Conservation (phyloP, 2,888 invertebrate species). For the Sarcophaga subvicina region DNA sequence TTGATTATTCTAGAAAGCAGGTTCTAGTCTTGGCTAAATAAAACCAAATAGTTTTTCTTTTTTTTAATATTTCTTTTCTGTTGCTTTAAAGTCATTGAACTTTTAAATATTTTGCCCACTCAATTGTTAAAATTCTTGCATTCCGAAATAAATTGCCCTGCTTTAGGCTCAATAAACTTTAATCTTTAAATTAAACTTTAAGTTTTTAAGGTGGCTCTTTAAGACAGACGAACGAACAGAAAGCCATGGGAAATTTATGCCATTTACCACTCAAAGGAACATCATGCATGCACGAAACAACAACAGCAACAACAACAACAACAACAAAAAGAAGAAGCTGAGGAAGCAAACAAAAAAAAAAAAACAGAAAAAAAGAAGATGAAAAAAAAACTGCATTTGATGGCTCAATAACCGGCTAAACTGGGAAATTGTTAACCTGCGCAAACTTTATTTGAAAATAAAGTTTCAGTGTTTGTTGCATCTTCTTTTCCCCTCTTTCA, state of each 20-base stretch:
- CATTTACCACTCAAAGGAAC: constrained; percentile 47
- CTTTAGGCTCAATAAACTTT: constrained; percentile 48
- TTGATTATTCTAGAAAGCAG: too few species aligned
- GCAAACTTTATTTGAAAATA: constrained; percentile 26
- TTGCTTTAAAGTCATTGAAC: neutral
- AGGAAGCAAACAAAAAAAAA: too few species aligned
- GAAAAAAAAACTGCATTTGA: constrained; percentile 41
- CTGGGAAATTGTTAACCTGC: constrained; percentile 1
- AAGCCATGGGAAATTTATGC: constrained; percentile 53
- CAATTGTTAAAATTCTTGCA: neutral
- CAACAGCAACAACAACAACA: neutral
- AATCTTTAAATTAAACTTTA: constrained; percentile 32
- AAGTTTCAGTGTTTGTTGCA: neutral
- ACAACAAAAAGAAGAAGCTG: too few species aligned
- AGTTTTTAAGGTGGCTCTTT: constrained; percentile 24
- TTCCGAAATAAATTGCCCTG: constrained; percentile 15
- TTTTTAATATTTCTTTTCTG: neutral
- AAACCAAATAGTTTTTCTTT: too few species aligned
- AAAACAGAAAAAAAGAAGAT: too few species aligned
- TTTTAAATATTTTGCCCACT: neutral
- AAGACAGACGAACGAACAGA: constrained; percentile 4
- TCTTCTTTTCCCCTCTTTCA: neutral
- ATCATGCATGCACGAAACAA: neutral
- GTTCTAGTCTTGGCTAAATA: too few species aligned
- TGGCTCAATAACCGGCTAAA: constrained; percentile 14